These are phyloP conservation scores for Aurelia sp. DNA, from an alignment of 30 jellyfish, hydroid and myxozoan species.

Conservation along the genomic window DNA sequence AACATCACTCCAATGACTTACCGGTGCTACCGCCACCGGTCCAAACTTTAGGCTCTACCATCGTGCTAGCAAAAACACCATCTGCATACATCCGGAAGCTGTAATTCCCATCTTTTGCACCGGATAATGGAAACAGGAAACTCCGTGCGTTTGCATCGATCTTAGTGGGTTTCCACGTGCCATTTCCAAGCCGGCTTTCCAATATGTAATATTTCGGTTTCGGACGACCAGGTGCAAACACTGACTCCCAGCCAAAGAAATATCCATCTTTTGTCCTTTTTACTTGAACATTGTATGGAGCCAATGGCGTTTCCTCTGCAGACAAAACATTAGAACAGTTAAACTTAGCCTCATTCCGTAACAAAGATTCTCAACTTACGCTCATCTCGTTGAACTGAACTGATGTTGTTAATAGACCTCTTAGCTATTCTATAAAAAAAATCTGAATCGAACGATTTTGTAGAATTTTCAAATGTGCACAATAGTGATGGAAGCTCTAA, in stretches of 20 bases:
- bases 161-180: conserved; percentile 57
- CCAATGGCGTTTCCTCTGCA: conserved; percentile 75
- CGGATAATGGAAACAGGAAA: conserved; percentile 22
- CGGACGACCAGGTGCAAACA: conserved; percentile 95
- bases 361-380: too few species aligned
- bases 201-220: conserved; percentile 39
- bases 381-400: too few species aligned
- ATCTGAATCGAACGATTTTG: too few species aligned
- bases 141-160: conserved; percentile 6
- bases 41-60: conserved; percentile 30
- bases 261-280: conserved; percentile 76
- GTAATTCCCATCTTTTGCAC: neutral
- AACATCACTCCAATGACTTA: neutral
- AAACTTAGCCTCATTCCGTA: too few species aligned
- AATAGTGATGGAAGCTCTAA: too few species aligned
- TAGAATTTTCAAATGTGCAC: too few species aligned
- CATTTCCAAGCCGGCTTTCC: conserved; percentile 38
- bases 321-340: neutral
- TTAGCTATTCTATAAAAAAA: too few species aligned
- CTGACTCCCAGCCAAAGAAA: conserved; percentile 71
- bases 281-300: conserved; percentile 78
- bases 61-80: conserved; percentile 35
- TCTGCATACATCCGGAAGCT: conserved; percentile 70
- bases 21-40: neutral
- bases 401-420: too few species aligned